A percentile compares a stretch with the other conserved stretches of the same genome.
These are phyloP conservation scores for Allolobophora icterica DNA, from an alignment of 2,888 invertebrate genomes.

Conservation along the genomic window DNA sequence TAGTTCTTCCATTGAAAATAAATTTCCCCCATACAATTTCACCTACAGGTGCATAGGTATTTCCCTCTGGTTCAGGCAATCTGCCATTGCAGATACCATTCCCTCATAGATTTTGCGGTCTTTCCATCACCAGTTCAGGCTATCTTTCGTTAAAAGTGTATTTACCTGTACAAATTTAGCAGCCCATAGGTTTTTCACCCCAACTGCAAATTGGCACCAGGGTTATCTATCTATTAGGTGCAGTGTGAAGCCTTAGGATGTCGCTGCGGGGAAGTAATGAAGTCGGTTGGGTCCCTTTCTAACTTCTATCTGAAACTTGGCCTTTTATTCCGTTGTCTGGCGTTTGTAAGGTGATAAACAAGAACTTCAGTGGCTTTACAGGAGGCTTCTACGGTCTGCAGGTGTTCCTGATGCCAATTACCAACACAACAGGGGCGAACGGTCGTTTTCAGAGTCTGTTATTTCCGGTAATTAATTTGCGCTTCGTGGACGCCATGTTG, in stretches of 20 bases:
- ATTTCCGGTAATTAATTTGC: background rate
- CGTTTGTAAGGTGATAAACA: background rate
- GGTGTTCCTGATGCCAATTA: background rate
- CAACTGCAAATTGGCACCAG: too few relatives aligned
- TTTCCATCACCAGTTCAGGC: too few relatives aligned
- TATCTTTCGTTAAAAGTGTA: too few relatives aligned
- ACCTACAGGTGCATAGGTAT: too few relatives aligned
- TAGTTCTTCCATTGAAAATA: too few relatives aligned
- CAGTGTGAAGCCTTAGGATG: background rate
- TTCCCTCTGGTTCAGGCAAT: too few relatives aligned
- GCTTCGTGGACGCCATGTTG: background rate
- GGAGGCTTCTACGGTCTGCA: background rate
- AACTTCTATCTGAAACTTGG: background rate
- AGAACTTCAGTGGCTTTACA: background rate
- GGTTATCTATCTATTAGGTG: background rate
- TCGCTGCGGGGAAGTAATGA: background rate
- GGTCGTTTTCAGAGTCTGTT: background rate
- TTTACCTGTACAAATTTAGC: too few relatives aligned
- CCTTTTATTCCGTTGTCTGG: background rate
- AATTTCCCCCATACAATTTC: too few relatives aligned
- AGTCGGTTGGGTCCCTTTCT: background rate
- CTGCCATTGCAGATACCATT: too few relatives aligned
- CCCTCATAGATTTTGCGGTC: too few relatives aligned
- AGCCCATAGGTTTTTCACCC: too few relatives aligned
- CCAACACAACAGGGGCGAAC: conserved; percentile 1